Conservation (phyloP, 2,888 invertebrate genomes). For the Epistrophe eligans region DNA sequence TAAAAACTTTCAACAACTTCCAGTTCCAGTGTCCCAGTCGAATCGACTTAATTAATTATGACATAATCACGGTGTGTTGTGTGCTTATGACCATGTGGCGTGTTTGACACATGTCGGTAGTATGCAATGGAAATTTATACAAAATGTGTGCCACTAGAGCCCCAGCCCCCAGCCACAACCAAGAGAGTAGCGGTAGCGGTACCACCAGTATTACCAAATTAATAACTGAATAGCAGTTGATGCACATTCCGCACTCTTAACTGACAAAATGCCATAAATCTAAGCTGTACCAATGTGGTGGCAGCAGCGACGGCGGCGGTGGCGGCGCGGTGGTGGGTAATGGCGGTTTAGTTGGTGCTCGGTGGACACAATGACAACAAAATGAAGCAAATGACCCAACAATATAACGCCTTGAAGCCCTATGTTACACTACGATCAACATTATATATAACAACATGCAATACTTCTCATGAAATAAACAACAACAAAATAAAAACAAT, state of each 20-base stretch:
- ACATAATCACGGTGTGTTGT: slow-evolving; percentile 62
- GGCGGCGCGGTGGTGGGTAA: no score
- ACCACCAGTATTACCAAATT: slow-evolving; percentile 63
- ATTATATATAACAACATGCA: slow-evolving; percentile 58
- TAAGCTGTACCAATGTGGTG: slow-evolving; percentile 24
- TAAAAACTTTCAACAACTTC: slow-evolving; percentile 35
- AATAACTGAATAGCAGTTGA: slow-evolving; percentile 62
- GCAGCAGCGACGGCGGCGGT: background rate
- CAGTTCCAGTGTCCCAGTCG: slow-evolving; percentile 32
- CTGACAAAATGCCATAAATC: slow-evolving; percentile 72
- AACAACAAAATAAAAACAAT: slow-evolving; percentile 29
- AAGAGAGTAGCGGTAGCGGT: slow-evolving; percentile 8
- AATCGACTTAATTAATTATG: slow-evolving; percentile 72
- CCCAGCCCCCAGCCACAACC: background rate
- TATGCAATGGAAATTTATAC: slow-evolving; percentile 9
- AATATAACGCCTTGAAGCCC: slow-evolving; percentile 75
- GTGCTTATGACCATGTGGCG: slow-evolving; percentile 64
- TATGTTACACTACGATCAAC: slow-evolving; percentile 61
- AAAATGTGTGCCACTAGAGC: slow-evolving; percentile 57
- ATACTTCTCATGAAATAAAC: slow-evolving; percentile 63
- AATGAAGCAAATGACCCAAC: slow-evolving; percentile 71
- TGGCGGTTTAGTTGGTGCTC: background rate
- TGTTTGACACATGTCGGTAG: slow-evolving; percentile 71
- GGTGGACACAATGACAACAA: slow-evolving; percentile 27
- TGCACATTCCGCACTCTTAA: slow-evolving; percentile 65